phyloP scores from a whole-genome alignment of 1,140 invertebrate species.

The Euwallacea fornicatus region DNA sequence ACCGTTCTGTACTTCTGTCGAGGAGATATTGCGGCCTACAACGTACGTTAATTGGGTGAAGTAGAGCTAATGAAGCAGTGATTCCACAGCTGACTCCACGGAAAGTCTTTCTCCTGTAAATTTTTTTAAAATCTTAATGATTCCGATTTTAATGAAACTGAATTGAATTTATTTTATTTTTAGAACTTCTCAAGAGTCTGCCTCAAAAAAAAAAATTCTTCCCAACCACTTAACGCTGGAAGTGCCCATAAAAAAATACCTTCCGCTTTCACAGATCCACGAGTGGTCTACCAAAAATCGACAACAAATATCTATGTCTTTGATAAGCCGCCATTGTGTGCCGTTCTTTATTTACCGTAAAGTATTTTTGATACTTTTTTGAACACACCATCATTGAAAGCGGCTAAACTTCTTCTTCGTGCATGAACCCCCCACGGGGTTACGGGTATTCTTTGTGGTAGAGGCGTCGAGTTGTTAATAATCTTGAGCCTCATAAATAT shows the following conservation, averaged over 20 bases:
- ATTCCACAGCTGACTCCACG: too few species aligned
- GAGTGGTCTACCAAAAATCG: neutral
- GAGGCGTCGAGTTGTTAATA: slow-evolving; percentile 33
- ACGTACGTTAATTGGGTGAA: too few species aligned
- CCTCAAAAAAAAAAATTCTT: too few species aligned
- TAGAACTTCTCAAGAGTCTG: too few species aligned
- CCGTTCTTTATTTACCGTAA: slow-evolving; percentile 12
- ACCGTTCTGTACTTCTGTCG: too few species aligned
- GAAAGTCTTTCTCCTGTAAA: too few species aligned
- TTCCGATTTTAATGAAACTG: too few species aligned
- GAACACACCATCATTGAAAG: slow-evolving; percentile 1
- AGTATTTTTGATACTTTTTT: slow-evolving; percentile 7
- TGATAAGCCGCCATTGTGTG: slow-evolving; percentile 2
- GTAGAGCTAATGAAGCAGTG: too few species aligned
- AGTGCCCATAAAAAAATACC: neutral
- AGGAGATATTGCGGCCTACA: too few species aligned
- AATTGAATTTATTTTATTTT: too few species aligned
- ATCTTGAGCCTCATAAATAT: neutral
- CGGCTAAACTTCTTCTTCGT: slow-evolving; percentile 19
- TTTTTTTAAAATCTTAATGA: too few species aligned
- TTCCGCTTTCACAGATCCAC: neutral
- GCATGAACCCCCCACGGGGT: slow-evolving; percentile 12
- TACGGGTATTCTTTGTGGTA: slow-evolving; percentile 14
- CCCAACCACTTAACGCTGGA: neutral
- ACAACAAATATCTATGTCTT: slow-evolving; percentile 1